These are phyloP conservation scores for Macrosoma leucophasiata DNA, from an alignment of 2,888 invertebrate genomes.

Conservation along the genomic window DNA sequence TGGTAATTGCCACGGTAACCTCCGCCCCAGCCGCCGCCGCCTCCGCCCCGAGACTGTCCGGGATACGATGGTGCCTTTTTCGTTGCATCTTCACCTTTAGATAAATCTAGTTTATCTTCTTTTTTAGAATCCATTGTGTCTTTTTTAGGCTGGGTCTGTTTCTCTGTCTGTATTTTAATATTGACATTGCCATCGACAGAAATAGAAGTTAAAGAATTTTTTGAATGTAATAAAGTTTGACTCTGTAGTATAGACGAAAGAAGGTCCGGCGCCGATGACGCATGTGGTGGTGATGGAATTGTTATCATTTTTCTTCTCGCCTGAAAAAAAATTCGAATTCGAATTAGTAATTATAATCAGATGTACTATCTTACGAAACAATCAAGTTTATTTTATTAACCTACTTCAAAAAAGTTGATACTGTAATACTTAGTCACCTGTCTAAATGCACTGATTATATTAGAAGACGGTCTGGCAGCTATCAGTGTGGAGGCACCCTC, in stretches of 20 bases:
- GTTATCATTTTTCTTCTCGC: constrained; percentile 66
- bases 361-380: not conserved
- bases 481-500: constrained; percentile 50
- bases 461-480: constrained; percentile 61
- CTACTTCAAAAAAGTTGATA: no score
- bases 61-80: constrained; percentile 79
- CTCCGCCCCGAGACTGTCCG: constrained; percentile 72
- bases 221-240: constrained; percentile 82
- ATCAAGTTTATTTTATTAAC: not conserved
- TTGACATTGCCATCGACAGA: constrained; percentile 78
- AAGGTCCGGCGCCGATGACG: constrained; percentile 75
- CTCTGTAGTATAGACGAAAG: constrained; percentile 81
- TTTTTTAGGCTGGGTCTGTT: constrained; percentile 6
- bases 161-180: constrained; percentile 51
- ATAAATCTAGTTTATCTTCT: constrained; percentile 36
- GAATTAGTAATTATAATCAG: constrained; percentile 1
- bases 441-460: constrained; percentile 54
- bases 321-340: constrained; percentile 37
- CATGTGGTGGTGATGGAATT: constrained; percentile 54
- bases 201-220: constrained; percentile 73
- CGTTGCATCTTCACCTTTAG: constrained; percentile 39
- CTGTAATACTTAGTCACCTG: constrained; percentile 53
- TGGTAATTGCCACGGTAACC: constrained; percentile 56
- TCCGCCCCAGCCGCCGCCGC: constrained; percentile 63
- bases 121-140: constrained; percentile 11